Evolutionary conservation across 2,113 vertebrate species (phyloP).

Genomic region (Ciconia stormi): DNA sequence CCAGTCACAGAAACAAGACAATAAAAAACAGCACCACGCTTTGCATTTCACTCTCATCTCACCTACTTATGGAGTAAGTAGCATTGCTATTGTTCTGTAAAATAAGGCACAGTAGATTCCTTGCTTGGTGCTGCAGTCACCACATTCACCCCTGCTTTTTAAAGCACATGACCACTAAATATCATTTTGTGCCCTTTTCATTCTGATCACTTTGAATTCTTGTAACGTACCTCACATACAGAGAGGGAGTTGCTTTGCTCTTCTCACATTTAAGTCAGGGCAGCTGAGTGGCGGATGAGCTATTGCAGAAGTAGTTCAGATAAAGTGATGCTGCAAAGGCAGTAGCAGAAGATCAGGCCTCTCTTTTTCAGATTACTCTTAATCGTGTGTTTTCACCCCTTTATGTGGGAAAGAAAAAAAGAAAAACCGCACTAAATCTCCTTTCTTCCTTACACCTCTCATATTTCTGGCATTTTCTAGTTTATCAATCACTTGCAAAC

Average conservation of each 20-base stretch:
- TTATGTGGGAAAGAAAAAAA: background rate
- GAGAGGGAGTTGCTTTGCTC: background rate
- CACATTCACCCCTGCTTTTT: background rate
- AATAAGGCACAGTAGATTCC: accelerated
- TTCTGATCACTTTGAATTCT: background rate
- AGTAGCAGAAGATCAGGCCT: background rate
- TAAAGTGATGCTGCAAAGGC: background rate
- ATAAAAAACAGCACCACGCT: accelerated
- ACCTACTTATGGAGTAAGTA: accelerated
- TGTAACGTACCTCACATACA: accelerated
- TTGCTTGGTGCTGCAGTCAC: background rate
- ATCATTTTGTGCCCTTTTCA: background rate
- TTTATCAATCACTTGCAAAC: background rate
- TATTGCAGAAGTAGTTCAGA: background rate
- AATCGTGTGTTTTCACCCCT: background rate
- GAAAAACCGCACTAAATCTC: background rate
- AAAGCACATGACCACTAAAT: background rate
- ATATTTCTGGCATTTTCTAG: background rate
- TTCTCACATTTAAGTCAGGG: background rate
- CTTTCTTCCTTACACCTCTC: background rate
- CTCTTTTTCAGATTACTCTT: background rate
- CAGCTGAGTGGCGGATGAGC: background rate
- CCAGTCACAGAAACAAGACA: background rate
- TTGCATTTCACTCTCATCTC: no score
- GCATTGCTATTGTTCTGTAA: accelerated